Evolutionary conservation across 2,797 vertebrate genomes (phyloP), one percentile per base, ranked within the genome.

Genomic region (Chiroxiphia lanceolata): DNA sequence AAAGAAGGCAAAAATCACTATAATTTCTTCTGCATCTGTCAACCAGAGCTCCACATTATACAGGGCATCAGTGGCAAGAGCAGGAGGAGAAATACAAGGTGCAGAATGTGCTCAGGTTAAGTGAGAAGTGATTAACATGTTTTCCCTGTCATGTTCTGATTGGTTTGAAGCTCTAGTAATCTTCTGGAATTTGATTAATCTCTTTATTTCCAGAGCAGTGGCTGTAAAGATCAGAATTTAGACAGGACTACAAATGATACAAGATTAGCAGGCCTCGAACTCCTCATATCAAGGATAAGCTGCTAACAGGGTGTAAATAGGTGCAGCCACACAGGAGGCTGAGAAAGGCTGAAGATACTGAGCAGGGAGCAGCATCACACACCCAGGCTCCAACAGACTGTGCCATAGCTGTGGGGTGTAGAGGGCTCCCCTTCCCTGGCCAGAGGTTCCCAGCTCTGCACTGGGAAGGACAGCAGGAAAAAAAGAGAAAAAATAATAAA

Each of bases 151-250:
- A 71, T 18, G 64, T 70, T 86, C 71, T 93, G 80, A 64, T 72
- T 16, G 5, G 29, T 51, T 51, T 83, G 77, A 93, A 75, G 91
- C 61, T 93, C 70, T 48, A 48, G 70, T 86, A 90, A 90, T 88
- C 76, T 91, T 75, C 75, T 59, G 72, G 72, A 59, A 67, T 89
- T 93, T 93, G 65, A 92, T 60, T 81, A 81, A 90, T 90, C 65
- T 65, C 93, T 93, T 87, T 71, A 67, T 81, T 93, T 93, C 89
- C 83, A 75, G 36, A 74, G 69, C 25, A 74, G 42, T 0, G 0
- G 60, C 61, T 86, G 91, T 90, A 87, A 83, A 92, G 71, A 83
- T 70, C 83, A 81, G 86, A 90, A 86, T 81, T 90, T 59, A 90
- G 83, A 89, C 89, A 83, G 69, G 60, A 63, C 80, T 78, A 71